Conservation (phyloP, 2,113 vertebrate genomes). For the Galemys pyrenaicus region DNA sequence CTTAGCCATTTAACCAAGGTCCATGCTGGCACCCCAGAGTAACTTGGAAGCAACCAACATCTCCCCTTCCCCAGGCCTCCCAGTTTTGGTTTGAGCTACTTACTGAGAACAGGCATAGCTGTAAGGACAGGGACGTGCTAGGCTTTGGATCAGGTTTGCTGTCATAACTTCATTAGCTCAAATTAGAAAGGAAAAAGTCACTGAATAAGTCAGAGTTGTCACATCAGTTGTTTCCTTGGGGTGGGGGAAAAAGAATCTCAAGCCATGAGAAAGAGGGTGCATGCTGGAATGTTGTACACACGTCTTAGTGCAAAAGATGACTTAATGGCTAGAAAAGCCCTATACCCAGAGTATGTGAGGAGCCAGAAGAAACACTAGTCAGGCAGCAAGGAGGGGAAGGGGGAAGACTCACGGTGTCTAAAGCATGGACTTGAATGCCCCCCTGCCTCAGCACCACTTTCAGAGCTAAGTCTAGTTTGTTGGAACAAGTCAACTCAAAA, state of each 20-base stretch:
- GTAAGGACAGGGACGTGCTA: not conserved
- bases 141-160: not conserved
- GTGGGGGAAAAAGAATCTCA: no score
- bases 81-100: not conserved
- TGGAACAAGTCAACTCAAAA: not conserved
- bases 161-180: not conserved
- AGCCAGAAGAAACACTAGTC: not conserved
- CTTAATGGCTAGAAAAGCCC: not conserved
- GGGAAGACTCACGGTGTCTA: no score
- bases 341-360: not conserved
- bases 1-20: not conserved
- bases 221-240: not conserved
- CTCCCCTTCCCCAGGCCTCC: not conserved
- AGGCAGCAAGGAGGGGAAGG: accelerated
- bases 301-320: not conserved
- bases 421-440: no score
- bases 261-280: not conserved
- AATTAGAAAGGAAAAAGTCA: not conserved
- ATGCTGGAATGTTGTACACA: not conserved
- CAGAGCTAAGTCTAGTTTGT: not conserved
- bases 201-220: not conserved
- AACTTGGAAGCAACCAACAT: not conserved
- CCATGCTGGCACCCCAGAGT: not conserved
- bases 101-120: not conserved
- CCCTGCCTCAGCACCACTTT: not conserved